Evolutionary conservation across 1,140 invertebrate genomes (phyloP), one percentile per base, ranked within the genome.

Genomic region (Drosophila setifemur): DNA sequence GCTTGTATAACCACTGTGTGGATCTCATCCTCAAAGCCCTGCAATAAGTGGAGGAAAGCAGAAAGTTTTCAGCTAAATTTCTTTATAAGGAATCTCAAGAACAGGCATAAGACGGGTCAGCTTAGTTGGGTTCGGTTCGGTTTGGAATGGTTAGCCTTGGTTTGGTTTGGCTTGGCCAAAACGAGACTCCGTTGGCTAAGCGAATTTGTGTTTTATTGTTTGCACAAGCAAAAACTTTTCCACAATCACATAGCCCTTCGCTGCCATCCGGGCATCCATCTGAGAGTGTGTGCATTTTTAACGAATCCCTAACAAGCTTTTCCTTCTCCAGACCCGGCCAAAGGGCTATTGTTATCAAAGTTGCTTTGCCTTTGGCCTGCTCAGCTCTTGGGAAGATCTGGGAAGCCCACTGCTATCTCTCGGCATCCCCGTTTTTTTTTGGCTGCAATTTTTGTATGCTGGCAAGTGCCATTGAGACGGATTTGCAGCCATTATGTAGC

Each of bases 21-120:
- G 63, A 90, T 90, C 72, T 94, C 93, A 82, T 95, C 93, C 73
- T 93, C 89, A 48, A 95, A 86, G 45, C 93, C 93, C 94, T 94
- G 76, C 44, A 86, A 86, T 54, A 63, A 68, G 42, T 49, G 37
- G 44, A 16, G 66, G 53, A 42, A 45, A 54, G 40, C 7, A 68
- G 35, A 75, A 79, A 50, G 53, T 79, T 75, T 72, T 63, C 21
- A 37, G 44, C 57, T 53, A 78, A 85, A 78, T 85, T 78, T 83
- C 73, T 85, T 70, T 61, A 71, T 83, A 82, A 47, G 52, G 47
- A 40, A 40, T 37, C 72, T 69, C 49, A 72, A 73, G 68, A 76
- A 72, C 67, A 61, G 76, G 52, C 71, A 75, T 47, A 55, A 50
- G 54, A 64, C 42, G 60, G n/a, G n/a, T n/a, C n/a, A n/a, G n/a